Conservation (phyloP, 2,888 invertebrate genomes). For the Andrena minutula region DNA sequence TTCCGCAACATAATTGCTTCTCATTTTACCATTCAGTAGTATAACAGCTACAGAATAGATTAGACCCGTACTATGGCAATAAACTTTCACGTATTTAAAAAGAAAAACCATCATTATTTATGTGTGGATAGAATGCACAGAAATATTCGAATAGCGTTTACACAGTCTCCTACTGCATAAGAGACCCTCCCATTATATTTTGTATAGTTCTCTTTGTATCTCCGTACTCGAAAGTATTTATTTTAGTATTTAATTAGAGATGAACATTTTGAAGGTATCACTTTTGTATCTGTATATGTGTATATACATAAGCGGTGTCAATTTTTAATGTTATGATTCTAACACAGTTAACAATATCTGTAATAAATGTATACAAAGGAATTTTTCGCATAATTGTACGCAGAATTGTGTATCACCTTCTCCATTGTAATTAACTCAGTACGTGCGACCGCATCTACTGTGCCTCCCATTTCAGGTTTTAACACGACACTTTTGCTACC, state of each 20-base stretch:
- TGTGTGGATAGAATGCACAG: constrained; percentile 11
- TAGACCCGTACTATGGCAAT: constrained; percentile 63
- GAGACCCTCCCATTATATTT: constrained; percentile 25
- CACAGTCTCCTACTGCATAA: constrained; percentile 27
- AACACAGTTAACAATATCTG: constrained; percentile 57
- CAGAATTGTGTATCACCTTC: constrained; percentile 51
- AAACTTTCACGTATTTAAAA: constrained; percentile 47
- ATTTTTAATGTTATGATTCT: constrained; percentile 66
- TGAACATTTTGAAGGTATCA: constrained; percentile 45
- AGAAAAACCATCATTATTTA: constrained; percentile 5
- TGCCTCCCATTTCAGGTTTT: constrained; percentile 45
- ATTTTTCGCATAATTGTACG: constrained; percentile 60
- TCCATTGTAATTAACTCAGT: constrained; percentile 55
- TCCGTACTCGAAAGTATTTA: constrained; percentile 55
- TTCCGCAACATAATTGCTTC: constrained; percentile 24
- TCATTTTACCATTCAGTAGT: constrained; percentile 23
- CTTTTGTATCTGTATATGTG: constrained; percentile 56
- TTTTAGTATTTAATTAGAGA: constrained; percentile 53
- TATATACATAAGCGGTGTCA: constrained; percentile 66
- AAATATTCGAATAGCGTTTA: constrained; percentile 16
- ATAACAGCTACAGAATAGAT: constrained; percentile 25
- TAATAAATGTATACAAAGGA: constrained; percentile 70
- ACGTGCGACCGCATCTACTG: constrained; percentile 26
- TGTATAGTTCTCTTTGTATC: constrained; percentile 43
- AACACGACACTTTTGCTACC: constrained; percentile 18